Evolutionary conservation across 2,888 invertebrate genomes (phyloP).

Genomic region (Meandrusa payeni): DNA sequence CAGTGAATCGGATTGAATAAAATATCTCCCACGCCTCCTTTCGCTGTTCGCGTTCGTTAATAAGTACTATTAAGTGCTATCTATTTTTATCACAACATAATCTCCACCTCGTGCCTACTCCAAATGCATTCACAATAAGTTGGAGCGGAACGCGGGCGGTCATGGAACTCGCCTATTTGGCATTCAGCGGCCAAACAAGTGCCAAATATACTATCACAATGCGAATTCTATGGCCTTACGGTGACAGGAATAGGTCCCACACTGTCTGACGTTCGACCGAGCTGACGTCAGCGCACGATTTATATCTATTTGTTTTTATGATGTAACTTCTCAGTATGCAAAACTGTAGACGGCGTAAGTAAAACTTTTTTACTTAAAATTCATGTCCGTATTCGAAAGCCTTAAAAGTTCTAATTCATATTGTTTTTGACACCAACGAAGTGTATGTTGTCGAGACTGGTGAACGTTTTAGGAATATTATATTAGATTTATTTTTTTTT

Average conservation of each 20-base stretch:
- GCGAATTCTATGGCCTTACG: slow-evolving; percentile 56
- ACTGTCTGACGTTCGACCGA: slow-evolving; percentile 65
- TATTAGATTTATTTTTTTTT: no score
- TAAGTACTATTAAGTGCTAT: slow-evolving; percentile 31
- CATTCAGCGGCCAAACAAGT: slow-evolving; percentile 60
- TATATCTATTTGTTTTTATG: slow-evolving; percentile 25
- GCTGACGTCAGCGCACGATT: slow-evolving; percentile 45
- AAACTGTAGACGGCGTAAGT: slow-evolving; percentile 2
- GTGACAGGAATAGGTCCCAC: slow-evolving; percentile 59
- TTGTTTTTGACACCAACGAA: slow-evolving; percentile 16
- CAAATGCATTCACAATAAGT: slow-evolving; percentile 23
- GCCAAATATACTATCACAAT: slow-evolving; percentile 77
- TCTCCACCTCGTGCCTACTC: slow-evolving; percentile 20
- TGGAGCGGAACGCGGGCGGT: slow-evolving; percentile 41
- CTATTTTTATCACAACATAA: slow-evolving; percentile 32
- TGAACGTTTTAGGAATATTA: slow-evolving; percentile 6
- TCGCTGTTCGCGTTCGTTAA: slow-evolving; percentile 21
- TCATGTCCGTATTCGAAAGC: slow-evolving; percentile 8
- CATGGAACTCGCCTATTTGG: slow-evolving; percentile 73
- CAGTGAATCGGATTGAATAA: slow-evolving; percentile 26
- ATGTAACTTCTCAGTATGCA: slow-evolving; percentile 28
- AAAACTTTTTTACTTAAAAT: slow-evolving; percentile 14
- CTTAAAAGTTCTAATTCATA: slow-evolving; percentile 21
- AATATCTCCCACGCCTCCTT: slow-evolving; percentile 28
- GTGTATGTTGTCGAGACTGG: background rate